Conservation (phyloP, 2,888 invertebrate genomes). For the Tholera decimalis region DNA sequence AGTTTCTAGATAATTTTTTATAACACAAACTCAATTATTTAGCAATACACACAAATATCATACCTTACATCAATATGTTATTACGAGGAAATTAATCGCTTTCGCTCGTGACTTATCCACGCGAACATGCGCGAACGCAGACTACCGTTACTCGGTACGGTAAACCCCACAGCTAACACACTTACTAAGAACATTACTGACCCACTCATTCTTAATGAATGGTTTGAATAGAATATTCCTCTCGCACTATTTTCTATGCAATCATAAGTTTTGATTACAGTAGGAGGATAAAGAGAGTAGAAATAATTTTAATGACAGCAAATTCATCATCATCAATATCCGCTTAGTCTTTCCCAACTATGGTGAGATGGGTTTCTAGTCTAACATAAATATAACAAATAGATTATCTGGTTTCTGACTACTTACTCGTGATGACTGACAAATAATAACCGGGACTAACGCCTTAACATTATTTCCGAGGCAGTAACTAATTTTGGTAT, state of each 20-base stretch:
- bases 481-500: no score
- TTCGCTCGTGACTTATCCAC: slow-evolving; percentile 27
- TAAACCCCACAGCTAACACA: slow-evolving; percentile 59
- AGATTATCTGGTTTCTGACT: no score
- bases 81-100: slow-evolving; percentile 37
- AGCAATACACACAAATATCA: not conserved
- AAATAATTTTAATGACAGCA: no score
- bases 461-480: no score
- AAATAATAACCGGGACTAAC: no score
- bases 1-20: not conserved
- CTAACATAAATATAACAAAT: no score
- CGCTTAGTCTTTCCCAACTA: no score
- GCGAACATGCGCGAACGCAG: slow-evolving; percentile 21
- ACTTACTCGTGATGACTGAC: no score
- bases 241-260: not conserved
- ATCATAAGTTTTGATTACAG: not conserved
- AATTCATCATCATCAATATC: no score
- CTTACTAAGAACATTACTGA: slow-evolving; percentile 61
- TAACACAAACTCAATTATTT: not conserved
- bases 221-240: slow-evolving; percentile 6
- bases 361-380: no score
- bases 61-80: slow-evolving; percentile 4
- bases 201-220: slow-evolving; percentile 38
- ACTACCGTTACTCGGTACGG: slow-evolving; percentile 72
- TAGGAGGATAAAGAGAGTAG: not conserved